Base-by-base conservation (phyloP, 2,888 invertebrate species). In the Seira ritae region DNA sequence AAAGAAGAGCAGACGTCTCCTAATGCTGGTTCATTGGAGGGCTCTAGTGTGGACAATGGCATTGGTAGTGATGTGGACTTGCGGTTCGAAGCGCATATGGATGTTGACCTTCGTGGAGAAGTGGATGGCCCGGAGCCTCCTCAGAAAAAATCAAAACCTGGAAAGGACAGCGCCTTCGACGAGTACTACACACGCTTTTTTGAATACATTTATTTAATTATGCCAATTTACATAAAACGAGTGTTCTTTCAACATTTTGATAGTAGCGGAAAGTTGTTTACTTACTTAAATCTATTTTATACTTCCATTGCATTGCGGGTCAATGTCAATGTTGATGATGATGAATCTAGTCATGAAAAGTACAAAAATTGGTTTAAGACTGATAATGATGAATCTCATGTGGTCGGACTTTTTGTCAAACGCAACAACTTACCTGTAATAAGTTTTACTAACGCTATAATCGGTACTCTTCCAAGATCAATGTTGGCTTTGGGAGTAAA, bases 111-210 rank as follows among this genome's bases (percentile, higher is more conserved):
- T 12, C 23, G 15, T 17, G 55, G n/a, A 55, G 55, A 55, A n/a
- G 55, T 55, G 15, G 55, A 55, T 22, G 71, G 46, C 20, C 67
- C 65, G 0, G 84, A 82, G 50, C 86, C 86, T 3, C 85, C 87
- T 8, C 20, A 70, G 10, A 86, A 87, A 76, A 85, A 86, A 67
- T 42, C 85, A 23, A 78, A 78, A 78, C 20, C 69, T 15, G 82
- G 74, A 22, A 74, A 71, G 46, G 50, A 80, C 55, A 37, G 71
- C 15, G 70, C 55, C 46, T 84, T 88, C 85, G 87, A 84, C 87
- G 87, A 88, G 87, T 87, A 87, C 81, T 84, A 84, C 78, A 50
- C 31, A 31, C 31, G 72, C 82, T 86, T 88, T 88, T 85, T 83
- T 87, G 83, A 80, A 83, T 82, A 73, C 70, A 80, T 60, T 71